A percentile compares a stretch with the other conserved stretches of the same genome.
Evolutionary conservation across 1,140 invertebrate species (phyloP).

Genomic region (Drosophila paulistorum): DNA sequence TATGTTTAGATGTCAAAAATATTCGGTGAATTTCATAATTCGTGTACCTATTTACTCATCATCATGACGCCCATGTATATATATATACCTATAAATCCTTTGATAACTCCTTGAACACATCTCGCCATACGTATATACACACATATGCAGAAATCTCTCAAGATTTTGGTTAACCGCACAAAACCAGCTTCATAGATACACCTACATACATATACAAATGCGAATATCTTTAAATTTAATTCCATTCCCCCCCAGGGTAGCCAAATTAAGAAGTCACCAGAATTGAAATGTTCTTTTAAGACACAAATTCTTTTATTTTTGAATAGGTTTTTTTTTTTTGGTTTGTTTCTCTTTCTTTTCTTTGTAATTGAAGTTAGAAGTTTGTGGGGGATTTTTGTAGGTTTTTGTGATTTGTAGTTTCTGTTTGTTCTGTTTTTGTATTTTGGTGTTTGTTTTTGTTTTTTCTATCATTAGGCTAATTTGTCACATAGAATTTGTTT

Average conservation of each 20-base stretch:
- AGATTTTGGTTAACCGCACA: background rate
- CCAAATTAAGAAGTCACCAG: conserved; percentile 56
- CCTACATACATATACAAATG: background rate
- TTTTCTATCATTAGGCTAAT: conserved; percentile 58
- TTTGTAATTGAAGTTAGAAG: conserved; percentile 36
- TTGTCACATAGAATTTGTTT: conserved; percentile 71
- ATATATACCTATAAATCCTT: background rate
- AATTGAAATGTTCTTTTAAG: conserved; percentile 69
- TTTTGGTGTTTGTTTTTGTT: conserved; percentile 19
- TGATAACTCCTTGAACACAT: background rate
- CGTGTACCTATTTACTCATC: too few relatives aligned
- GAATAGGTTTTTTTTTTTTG: conserved; percentile 61
- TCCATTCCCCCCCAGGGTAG: conserved; percentile 25
- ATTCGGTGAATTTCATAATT: too few relatives aligned
- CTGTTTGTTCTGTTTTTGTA: conserved; percentile 33
- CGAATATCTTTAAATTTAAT: conserved; percentile 21
- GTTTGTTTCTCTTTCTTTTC: conserved; percentile 19
- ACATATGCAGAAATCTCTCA: background rate
- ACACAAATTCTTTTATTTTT: conserved; percentile 82
- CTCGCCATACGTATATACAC: background rate
- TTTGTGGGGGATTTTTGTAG: conserved; percentile 37
- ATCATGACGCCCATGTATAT: too few relatives aligned
- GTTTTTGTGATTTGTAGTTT: conserved; percentile 14
- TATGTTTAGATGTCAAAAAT: too few relatives aligned
- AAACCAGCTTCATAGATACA: background rate